phyloP scores from a whole-genome alignment of 2,888 invertebrate genomes.

The Drosophila anomelani region DNA sequence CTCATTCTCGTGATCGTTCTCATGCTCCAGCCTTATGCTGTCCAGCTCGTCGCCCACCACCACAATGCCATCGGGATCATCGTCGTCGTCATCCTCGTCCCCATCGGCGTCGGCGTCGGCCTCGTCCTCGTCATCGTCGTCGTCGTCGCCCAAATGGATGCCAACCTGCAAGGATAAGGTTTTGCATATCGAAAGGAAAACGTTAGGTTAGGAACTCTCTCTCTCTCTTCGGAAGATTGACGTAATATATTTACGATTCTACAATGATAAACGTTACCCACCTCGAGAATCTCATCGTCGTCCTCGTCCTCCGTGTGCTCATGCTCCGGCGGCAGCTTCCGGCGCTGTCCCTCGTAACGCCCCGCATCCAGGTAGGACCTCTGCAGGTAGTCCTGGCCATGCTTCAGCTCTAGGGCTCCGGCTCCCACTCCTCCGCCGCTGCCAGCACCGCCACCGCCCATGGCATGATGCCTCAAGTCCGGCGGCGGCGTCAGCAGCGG shows the following conservation, averaged over 20 bases:
- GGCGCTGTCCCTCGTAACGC: slow-evolving; percentile 84
- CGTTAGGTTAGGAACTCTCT: not conserved
- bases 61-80: slow-evolving; percentile 86
- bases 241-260: not conserved
- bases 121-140: slow-evolving; percentile 84
- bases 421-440: slow-evolving; percentile 59
- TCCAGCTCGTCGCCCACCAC: slow-evolving; percentile 92
- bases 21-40: slow-evolving; percentile 84
- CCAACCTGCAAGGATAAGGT: slow-evolving; percentile 40
- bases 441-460: slow-evolving; percentile 61
- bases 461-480: slow-evolving; percentile 83
- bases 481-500: slow-evolving; percentile 89
- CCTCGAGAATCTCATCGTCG: slow-evolving; percentile 82
- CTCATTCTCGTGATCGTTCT: slow-evolving; percentile 24
- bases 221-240: not conserved
- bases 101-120: slow-evolving; percentile 86
- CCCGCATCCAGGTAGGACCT: slow-evolving; percentile 86
- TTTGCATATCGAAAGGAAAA: not conserved
- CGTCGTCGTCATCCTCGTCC: slow-evolving; percentile 83
- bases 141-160: slow-evolving; percentile 81
- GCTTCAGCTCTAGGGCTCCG: slow-evolving; percentile 87
- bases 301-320: slow-evolving; percentile 79
- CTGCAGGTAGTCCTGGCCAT: slow-evolving; percentile 86
- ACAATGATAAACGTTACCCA: slow-evolving; percentile 5
- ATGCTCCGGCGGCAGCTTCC: slow-evolving; percentile 28